Conservation (phyloP, 2,113 vertebrate genomes). For the Leuciscus idus region DNA sequence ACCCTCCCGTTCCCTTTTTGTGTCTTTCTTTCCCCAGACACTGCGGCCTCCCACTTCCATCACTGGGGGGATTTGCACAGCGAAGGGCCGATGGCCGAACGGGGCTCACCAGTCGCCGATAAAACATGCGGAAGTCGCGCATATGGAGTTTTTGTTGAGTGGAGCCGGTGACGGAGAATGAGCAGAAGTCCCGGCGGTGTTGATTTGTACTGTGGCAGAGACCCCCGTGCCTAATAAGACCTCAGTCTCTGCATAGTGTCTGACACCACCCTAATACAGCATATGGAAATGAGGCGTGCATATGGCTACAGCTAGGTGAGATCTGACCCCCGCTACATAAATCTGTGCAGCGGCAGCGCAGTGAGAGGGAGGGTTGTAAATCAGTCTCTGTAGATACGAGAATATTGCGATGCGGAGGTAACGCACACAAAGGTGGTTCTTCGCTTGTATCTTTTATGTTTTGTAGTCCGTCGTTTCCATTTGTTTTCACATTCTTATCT, state of each 20-base stretch:
- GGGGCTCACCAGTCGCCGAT: conserved; percentile 47
- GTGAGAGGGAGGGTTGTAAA: conserved; percentile 60
- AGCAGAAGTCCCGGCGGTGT: conserved; percentile 62
- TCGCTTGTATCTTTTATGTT: conserved; percentile 50
- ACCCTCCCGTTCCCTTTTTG: conserved; percentile 10
- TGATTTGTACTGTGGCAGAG: conserved; percentile 66
- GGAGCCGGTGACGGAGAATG: conserved; percentile 53
- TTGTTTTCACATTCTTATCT: conserved; percentile 55
- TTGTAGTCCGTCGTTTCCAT: conserved; percentile 57
- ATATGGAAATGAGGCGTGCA: conserved; percentile 65
- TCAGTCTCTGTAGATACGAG: conserved; percentile 61
- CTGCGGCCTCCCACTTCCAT: conserved; percentile 36
- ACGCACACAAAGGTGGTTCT: conserved; percentile 46
- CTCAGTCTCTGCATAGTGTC: conserved; percentile 60
- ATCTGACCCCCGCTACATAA: conserved; percentile 60
- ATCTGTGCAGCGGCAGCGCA: conserved; percentile 50
- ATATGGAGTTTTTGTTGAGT: conserved; percentile 56
- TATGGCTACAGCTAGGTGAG: conserved; percentile 59
- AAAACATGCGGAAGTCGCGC: conserved; percentile 44
- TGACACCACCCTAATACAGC: conserved; percentile 62
- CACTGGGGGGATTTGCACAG: conserved; percentile 31
- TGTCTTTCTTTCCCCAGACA: conserved; percentile 55
- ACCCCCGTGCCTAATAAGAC: conserved; percentile 72
- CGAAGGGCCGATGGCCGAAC: conserved; percentile 37
- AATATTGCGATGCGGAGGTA: conserved; percentile 55